These are phyloP conservation scores for Pachyramphus minor DNA, from an alignment of 2,113 vertebrate genomes.

Conservation along the genomic window DNA sequence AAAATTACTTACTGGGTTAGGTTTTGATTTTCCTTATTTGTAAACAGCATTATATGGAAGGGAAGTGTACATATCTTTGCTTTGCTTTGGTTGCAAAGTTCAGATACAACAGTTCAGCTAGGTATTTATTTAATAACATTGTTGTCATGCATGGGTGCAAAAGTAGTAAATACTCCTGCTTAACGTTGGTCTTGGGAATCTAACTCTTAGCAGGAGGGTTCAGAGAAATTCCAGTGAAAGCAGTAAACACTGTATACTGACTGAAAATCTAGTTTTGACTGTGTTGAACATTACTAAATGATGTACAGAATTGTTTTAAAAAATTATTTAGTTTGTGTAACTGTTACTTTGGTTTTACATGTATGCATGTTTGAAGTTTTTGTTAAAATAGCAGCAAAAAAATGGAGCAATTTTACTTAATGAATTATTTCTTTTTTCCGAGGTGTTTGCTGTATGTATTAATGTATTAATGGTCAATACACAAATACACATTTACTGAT, in stretches of 20 bases:
- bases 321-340: not conserved
- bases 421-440: not conserved
- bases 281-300: not conserved
- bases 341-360: not conserved
- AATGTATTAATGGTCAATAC: not conserved
- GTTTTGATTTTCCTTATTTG: not conserved
- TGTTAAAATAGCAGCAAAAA: not conserved
- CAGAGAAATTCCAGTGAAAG: not conserved
- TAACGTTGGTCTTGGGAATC: not conserved
- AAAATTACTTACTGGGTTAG: not conserved
- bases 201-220: not conserved
- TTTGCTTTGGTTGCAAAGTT: not conserved
- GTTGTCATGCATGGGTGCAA: not conserved
- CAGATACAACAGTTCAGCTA: not conserved
- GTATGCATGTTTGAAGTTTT: not conserved
- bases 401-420: not conserved
- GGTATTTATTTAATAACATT: not conserved
- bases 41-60: not conserved
- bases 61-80: not conserved
- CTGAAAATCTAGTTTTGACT: not conserved
- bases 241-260: not conserved
- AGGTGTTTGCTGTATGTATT: not conserved
- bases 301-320: not conserved
- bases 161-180: not conserved
- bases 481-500: not conserved